Conservation (phyloP, 2,888 invertebrate species). For the Eurois occulta region DNA sequence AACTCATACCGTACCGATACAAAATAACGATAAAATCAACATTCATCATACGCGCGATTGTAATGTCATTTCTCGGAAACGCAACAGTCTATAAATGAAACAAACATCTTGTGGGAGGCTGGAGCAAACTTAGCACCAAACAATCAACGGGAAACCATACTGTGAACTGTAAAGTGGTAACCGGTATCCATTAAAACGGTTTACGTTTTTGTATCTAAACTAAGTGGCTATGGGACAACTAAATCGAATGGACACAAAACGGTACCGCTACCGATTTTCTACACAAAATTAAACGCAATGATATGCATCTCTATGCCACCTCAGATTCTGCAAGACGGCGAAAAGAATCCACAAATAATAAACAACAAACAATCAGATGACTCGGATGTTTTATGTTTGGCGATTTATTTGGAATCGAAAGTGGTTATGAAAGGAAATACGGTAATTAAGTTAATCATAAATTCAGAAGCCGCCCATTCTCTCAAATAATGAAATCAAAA, state of each 20-base stretch:
- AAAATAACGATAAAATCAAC: constrained; percentile 68
- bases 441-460: background rate
- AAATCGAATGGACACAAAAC: constrained; percentile 45
- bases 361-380: constrained; percentile 44
- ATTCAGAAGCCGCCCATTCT: background rate
- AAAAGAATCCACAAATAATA: constrained; percentile 45
- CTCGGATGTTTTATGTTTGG: constrained; percentile 10
- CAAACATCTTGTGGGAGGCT: constrained; percentile 74
- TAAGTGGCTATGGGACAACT: constrained; percentile 52
- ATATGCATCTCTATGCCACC: constrained; percentile 23
- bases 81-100: constrained; percentile 73
- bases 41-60: constrained; percentile 66
- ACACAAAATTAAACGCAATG: constrained; percentile 25
- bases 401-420: constrained; percentile 25
- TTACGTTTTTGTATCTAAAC: constrained; percentile 68
- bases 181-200: constrained; percentile 71
- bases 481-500: background rate
- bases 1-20: constrained; percentile 52
- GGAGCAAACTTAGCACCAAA: constrained; percentile 69
- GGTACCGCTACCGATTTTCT: constrained; percentile 16
- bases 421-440: background rate
- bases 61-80: constrained; percentile 74
- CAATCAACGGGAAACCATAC: constrained; percentile 72
- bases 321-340: background rate
- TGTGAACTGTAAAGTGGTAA: constrained; percentile 69